phyloP scores from a whole-genome alignment of 2,888 invertebrate genomes.

The Stratiomys singularior region DNA sequence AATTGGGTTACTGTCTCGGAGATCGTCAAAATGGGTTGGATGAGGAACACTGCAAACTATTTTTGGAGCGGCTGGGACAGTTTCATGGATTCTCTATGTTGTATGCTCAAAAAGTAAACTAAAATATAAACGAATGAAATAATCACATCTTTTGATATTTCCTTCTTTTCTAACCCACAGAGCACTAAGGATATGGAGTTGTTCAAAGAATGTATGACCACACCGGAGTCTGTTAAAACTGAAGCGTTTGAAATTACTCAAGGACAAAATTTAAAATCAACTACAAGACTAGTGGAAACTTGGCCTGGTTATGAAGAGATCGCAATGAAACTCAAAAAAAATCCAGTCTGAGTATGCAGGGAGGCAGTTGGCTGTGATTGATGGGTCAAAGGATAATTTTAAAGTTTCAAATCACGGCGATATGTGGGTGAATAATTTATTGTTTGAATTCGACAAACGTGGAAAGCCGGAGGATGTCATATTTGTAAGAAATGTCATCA shows the following conservation, averaged over 20 bases:
- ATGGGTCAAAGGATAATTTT: constrained; percentile 53
- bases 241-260: constrained; percentile 5
- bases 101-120: constrained; percentile 66
- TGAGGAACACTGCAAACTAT: constrained; percentile 67
- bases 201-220: background rate
- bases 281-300: constrained; percentile 55
- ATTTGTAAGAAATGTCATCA: constrained; percentile 65
- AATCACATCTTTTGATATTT: background rate
- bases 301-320: constrained; percentile 61
- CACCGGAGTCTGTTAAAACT: background rate
- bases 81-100: constrained; percentile 70
- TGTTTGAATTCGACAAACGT: constrained; percentile 65
- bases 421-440: constrained; percentile 68
- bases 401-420: constrained; percentile 69
- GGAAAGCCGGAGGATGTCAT: constrained; percentile 61
- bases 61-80: constrained; percentile 67
- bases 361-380: background rate
- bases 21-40: constrained; percentile 69
- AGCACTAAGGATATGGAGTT: background rate
- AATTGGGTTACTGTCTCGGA: constrained; percentile 68
- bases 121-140: too few relatives aligned
- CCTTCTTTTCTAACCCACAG: background rate
- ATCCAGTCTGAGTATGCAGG: background rate
- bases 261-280: background rate
- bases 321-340: constrained; percentile 57